These are phyloP conservation scores for Nyctereutes procyonoides DNA, from an alignment of 2,113 vertebrate genomes.

Conservation along the genomic window DNA sequence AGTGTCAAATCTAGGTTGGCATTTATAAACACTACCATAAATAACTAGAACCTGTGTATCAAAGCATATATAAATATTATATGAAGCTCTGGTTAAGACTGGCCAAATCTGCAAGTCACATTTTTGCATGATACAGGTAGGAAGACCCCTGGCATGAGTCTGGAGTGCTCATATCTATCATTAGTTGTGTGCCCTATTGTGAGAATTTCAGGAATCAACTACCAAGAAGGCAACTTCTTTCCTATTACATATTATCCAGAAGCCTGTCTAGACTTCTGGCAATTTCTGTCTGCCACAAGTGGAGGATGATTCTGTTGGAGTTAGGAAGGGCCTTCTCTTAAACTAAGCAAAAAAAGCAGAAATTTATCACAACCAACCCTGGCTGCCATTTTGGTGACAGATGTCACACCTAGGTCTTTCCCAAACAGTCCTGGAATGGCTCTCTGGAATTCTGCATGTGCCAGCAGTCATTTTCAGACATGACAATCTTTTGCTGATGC, in stretches of 20 bases:
- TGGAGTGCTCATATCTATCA: neutral
- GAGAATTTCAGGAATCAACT: neutral
- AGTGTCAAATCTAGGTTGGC: neutral
- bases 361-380: constrained; percentile 28
- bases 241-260: neutral
- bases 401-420: constrained; percentile 52
- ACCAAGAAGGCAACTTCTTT: neutral
- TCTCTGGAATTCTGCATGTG: constrained; percentile 25
- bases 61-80: neutral
- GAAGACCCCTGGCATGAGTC: neutral
- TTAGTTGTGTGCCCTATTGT: neutral
- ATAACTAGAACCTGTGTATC: neutral
- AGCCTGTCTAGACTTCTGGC: neutral
- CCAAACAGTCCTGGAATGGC: constrained; percentile 60
- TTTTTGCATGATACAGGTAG: neutral
- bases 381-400: constrained; percentile 64
- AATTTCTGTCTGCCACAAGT: neutral
- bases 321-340: neutral
- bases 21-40: neutral
- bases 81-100: neutral
- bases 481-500: neutral
- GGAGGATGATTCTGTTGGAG: neutral
- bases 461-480: constrained; percentile 39
- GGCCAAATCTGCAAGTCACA: neutral
- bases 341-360: constrained; percentile 1